phyloP scores from a whole-genome alignment of 2,113 vertebrate species.

The Aphelocoma coerulescens region DNA sequence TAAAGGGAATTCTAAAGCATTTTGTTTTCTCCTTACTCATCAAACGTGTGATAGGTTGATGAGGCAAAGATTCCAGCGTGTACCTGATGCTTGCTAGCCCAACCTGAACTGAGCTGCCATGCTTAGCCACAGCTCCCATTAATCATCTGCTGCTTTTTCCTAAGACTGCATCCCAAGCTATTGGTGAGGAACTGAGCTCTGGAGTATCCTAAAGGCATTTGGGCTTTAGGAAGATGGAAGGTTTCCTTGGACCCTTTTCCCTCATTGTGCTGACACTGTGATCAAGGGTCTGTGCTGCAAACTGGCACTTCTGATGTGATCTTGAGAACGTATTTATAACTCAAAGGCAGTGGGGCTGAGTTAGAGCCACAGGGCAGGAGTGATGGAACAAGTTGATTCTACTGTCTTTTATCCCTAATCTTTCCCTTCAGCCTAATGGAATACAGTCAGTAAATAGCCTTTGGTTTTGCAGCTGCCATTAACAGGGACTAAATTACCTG shows the following conservation, averaged over 20 bases:
- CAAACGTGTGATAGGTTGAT: not conserved
- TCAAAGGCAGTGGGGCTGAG: not conserved
- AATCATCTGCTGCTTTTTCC: slow-evolving; percentile 10
- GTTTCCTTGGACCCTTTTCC: slow-evolving; percentile 6
- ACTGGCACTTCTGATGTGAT: not conserved
- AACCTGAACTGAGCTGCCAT: not conserved
- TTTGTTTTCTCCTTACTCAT: not conserved
- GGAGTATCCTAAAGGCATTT: not conserved
- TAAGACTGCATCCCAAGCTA: not conserved
- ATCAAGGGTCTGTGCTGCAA: not conserved
- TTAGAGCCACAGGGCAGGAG: not conserved
- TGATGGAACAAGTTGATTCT: not conserved
- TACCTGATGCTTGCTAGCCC: not conserved
- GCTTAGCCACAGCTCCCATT: not conserved
- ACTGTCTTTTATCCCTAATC: not conserved
- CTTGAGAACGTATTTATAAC: not conserved
- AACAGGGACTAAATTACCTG: not conserved
- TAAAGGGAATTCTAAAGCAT: not conserved
- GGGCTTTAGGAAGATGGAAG: not conserved
- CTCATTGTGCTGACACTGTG: not conserved
- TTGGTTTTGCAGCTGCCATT: not conserved
- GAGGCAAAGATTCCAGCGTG: not conserved
- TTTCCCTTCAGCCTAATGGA: not conserved
- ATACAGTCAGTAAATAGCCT: not conserved
- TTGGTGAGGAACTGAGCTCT: not conserved